phyloP scores from a whole-genome alignment of 2,113 vertebrate species.

The Pedionomus torquatus region DNA sequence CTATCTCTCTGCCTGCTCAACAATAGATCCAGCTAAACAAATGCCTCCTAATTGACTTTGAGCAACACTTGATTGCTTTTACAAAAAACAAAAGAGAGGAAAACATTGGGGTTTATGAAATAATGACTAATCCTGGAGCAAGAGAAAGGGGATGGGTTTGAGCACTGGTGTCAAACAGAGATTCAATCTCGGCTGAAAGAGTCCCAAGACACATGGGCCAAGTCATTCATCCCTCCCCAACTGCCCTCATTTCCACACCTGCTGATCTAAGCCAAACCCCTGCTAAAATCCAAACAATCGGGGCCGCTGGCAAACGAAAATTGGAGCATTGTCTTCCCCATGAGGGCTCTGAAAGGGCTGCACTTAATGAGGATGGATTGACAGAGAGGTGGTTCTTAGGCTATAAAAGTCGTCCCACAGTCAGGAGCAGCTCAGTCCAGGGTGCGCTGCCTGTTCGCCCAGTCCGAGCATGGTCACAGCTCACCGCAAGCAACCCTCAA shows the following conservation, averaged over 20 bases:
- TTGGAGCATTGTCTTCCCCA: slow-evolving; percentile 69
- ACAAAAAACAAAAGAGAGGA: slow-evolving; percentile 65
- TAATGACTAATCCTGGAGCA: slow-evolving; percentile 70
- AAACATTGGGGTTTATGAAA: slow-evolving; percentile 63
- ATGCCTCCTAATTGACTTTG: slow-evolving; percentile 70
- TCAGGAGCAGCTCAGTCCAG: neutral
- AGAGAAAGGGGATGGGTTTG: slow-evolving; percentile 55
- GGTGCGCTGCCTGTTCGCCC: neutral
- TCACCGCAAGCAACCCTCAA: neutral
- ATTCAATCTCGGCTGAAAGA: slow-evolving; percentile 64
- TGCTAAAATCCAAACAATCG: slow-evolving; percentile 69
- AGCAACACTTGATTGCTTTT: slow-evolving; percentile 72
- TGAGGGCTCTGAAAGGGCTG: slow-evolving; percentile 57
- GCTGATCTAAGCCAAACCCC: slow-evolving; percentile 72
- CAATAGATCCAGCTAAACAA: slow-evolving; percentile 70
- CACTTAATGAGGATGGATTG: slow-evolving; percentile 72
- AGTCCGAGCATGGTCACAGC: neutral
- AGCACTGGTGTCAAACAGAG: slow-evolving; percentile 63
- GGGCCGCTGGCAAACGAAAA: slow-evolving; percentile 67
- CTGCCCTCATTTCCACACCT: slow-evolving; percentile 74
- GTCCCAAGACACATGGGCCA: slow-evolving; percentile 53
- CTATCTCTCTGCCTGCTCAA: slow-evolving; percentile 55
- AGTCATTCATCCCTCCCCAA: slow-evolving; percentile 56
- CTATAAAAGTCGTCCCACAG: slow-evolving; percentile 67
- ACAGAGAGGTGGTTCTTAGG: slow-evolving; percentile 38